Evolutionary conservation across 92 coral and sea anemone species (phyloP).

Genomic region (Siderastrea radians): DNA sequence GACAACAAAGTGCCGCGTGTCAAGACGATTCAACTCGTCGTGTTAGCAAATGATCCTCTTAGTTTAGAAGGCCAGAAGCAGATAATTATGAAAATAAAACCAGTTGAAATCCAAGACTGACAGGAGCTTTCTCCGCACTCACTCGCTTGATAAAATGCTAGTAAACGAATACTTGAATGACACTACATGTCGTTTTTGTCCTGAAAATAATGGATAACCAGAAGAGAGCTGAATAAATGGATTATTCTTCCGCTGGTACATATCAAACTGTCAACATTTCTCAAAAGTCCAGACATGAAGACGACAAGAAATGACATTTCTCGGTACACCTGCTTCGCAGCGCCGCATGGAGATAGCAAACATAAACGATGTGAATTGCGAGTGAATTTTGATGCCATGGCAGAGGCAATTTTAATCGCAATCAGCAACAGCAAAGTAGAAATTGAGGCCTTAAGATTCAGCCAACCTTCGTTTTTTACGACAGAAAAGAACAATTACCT

Average conservation of each 20-base stretch:
- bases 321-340: slow-evolving; percentile 27
- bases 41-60: slow-evolving; percentile 1
- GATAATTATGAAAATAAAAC: background rate
- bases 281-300: slow-evolving; percentile 40
- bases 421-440: background rate
- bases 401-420: background rate
- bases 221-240: slow-evolving; percentile 37
- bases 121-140: background rate
- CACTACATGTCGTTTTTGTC: slow-evolving; percentile 18
- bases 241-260: slow-evolving; percentile 42
- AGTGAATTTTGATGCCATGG: background rate
- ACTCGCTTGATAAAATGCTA: slow-evolving; percentile 18
- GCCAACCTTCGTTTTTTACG: background rate
- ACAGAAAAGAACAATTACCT: background rate
- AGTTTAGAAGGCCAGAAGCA: background rate
- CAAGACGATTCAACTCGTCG: background rate
- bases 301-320: slow-evolving; percentile 47
- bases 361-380: background rate
- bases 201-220: slow-evolving; percentile 40
- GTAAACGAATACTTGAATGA: slow-evolving; percentile 13
- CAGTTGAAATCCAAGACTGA: background rate
- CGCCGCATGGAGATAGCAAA: background rate
- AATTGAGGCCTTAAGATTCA: background rate
- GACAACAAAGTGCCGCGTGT: background rate
- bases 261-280: slow-evolving; percentile 50